Percentiles rank a stretch among this genome's conserved stretches.
phyloP scores from a whole-genome alignment of 2,888 invertebrate species.

The Rhopalosiphum nymphaeae region DNA sequence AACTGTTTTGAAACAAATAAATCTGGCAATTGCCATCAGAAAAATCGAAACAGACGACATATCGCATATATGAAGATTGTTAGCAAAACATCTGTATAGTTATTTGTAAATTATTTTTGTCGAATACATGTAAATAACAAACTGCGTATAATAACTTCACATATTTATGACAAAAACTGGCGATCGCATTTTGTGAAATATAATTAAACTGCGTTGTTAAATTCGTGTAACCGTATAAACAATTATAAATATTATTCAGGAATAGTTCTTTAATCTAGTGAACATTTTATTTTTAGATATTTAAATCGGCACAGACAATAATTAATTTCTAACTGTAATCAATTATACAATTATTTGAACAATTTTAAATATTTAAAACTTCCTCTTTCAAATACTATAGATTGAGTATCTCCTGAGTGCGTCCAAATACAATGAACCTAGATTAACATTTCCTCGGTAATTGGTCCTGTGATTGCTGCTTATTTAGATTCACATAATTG shows the following conservation, averaged over 20 bases:
- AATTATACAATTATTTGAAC: not conserved
- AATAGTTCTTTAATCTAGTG: not conserved
- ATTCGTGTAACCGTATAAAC: not conserved
- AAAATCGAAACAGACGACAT: not conserved
- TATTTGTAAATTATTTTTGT: not conserved
- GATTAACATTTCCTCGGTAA: slow-evolving; percentile 11
- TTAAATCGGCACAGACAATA: not conserved
- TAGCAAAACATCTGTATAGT: not conserved
- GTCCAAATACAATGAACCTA: not conserved
- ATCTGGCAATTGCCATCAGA: not conserved
- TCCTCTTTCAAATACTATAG: not conserved
- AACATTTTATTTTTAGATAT: not conserved
- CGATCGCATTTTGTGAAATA: not conserved
- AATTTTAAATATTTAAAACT: not conserved
- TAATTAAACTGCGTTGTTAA: not conserved
- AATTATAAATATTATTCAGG: not conserved
- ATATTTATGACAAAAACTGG: not conserved
- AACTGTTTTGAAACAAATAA: not conserved
- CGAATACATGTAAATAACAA: not conserved
- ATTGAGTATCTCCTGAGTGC: not conserved
- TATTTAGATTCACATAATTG: not conserved
- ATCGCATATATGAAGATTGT: not conserved
- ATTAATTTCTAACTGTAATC: not conserved
- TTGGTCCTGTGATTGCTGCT: not conserved
- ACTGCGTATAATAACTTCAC: not conserved